Evolutionary conservation across 1,140 invertebrate genomes (phyloP), one percentile per base, ranked within the genome.

Genomic region (Drosophila nasuta): DNA sequence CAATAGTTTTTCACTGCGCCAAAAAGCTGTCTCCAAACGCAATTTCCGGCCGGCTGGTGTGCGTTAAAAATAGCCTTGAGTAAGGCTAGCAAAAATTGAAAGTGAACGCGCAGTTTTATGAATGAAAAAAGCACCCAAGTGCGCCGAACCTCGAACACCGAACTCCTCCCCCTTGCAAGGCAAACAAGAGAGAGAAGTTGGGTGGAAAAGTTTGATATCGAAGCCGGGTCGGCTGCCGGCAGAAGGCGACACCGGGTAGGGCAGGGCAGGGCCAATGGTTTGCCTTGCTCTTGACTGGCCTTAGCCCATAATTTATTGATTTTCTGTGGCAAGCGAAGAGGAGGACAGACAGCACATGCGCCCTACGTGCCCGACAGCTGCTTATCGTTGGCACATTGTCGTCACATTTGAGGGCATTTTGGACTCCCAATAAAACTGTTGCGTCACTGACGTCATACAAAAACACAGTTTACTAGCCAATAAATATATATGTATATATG

Each of bases 211-310:
- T 68, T 59, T 67, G 20, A 13, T 20, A 13, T 8, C 25, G 35
- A 35, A 20, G 67, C 54, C 45, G 52, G 64, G 20, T 10, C n/a
- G 49, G 57, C 7, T 10, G 33, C 5, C 33, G 33, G 7, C 33
- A 17, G 41, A 17, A 28, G 15, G 35, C n/a, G 35, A 11, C 33
- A 8, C 15, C 17, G 41, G 41, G 48, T 11, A 20, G 46, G 5
- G 20, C 20, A 25, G 20, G 52, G 52, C 62, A 58, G 77, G 77
- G 71, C 58, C 79, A 87, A 82, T 62, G 80, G 38, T 73, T 89
- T 57, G 79, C 86, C 91, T 91, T 92, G 91, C 91, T 91, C 91
- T 92, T 92, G 91, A 92, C 91, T 83, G 80, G 64, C 64, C 67
- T 67, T 85, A 86, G 69, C 86, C 90, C 82, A 91, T 85, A 70